Percentiles rank a stretch among this genome's conserved stretches.
These are phyloP conservation scores for Caenorhabditis macrosperma DNA, from an alignment of 2,888 invertebrate genomes.

Conservation along the genomic window DNA sequence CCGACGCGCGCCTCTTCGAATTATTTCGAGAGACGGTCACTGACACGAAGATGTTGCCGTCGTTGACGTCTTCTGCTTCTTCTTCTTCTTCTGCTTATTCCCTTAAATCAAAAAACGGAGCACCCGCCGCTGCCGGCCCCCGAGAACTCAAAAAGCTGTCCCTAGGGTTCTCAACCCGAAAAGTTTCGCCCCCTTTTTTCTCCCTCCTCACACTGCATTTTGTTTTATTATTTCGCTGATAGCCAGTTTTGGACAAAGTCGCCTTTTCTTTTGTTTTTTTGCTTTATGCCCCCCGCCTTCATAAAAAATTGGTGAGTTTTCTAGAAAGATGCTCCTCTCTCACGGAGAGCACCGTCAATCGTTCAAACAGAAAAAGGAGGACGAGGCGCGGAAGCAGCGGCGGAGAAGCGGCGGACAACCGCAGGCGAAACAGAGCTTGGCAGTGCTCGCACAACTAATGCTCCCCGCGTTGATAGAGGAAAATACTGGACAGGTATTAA, in stretches of 20 bases:
- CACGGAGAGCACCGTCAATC: constrained; percentile 52
- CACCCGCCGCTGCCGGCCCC: no score
- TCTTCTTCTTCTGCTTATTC: neutral
- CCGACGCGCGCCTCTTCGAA: neutral
- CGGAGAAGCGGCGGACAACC: constrained; percentile 21
- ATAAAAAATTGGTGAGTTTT: neutral
- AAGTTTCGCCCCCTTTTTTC: constrained; percentile 1
- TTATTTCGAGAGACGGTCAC: constrained; percentile 21
- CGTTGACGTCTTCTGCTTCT: neutral
- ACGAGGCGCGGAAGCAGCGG: constrained; percentile 11
- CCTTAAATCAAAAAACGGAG: constrained; percentile 11
- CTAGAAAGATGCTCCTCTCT: constrained; percentile 49
- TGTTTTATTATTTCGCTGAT: constrained; percentile 47
- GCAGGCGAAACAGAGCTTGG: constrained; percentile 61
- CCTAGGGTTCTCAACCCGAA: neutral
- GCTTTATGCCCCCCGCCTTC: neutral
- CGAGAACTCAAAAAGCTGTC: constrained; percentile 12
- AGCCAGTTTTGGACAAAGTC: neutral
- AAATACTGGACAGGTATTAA: constrained; percentile 27
- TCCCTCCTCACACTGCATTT: constrained; percentile 27
- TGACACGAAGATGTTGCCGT: neutral
- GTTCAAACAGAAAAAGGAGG: constrained; percentile 48
- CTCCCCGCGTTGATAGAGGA: constrained; percentile 65
- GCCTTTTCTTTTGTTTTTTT: constrained; percentile 20
- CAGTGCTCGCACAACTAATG: constrained; percentile 64